Percentiles rank a stretch among this genome's conserved stretches.
Evolutionary conservation across 2,888 invertebrate species (phyloP).

Genomic region (Agriotes lineatus): DNA sequence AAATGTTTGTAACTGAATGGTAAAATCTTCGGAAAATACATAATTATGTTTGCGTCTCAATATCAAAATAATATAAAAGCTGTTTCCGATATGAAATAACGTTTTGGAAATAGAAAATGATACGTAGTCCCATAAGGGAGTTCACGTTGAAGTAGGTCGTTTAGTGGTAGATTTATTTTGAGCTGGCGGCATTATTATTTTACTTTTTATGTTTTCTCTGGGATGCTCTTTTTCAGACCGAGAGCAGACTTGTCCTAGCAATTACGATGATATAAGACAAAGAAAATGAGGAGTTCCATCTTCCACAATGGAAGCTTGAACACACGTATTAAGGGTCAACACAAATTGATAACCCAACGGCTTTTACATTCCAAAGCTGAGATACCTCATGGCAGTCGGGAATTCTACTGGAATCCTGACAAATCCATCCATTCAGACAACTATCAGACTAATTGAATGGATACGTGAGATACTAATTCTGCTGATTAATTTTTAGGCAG

Average conservation of each 20-base stretch:
- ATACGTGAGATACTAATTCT: background rate
- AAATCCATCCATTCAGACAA: background rate
- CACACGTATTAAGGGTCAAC: too few species aligned
- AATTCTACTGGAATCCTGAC: too few species aligned
- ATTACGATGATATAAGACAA: background rate
- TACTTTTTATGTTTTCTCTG: background rate
- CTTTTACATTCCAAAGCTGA: too few species aligned
- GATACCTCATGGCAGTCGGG: too few species aligned
- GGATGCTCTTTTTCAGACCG: background rate
- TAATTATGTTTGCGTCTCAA: too few species aligned
- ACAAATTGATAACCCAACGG: too few species aligned
- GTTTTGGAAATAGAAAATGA: background rate
- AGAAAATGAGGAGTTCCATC: background rate
- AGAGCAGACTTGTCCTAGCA: background rate
- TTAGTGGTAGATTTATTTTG: background rate
- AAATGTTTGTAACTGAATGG: too few species aligned
- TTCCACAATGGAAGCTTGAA: background rate
- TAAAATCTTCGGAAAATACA: too few species aligned
- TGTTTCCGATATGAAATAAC: too few species aligned
- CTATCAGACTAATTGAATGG: constrained; percentile 5
- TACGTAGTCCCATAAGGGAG: background rate
- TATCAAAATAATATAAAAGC: too few species aligned
- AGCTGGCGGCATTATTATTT: background rate
- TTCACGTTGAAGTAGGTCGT: background rate
- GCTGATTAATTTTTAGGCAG: background rate